Base-by-base conservation (phyloP, 2,888 invertebrate genomes). In the Neuroscelio doddi region DNA sequence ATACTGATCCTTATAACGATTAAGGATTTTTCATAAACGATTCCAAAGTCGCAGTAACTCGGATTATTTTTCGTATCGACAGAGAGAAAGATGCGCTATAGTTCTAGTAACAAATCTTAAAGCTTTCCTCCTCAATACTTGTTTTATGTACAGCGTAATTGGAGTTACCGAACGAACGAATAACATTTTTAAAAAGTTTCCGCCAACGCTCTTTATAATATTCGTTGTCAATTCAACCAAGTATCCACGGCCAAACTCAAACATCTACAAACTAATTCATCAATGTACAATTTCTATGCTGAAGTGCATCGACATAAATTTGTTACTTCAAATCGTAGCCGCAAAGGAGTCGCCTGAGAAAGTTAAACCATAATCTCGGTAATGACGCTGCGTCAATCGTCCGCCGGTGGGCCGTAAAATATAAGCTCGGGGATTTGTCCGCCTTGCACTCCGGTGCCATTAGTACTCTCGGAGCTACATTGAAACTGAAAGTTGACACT, bases 341-440 rank as follows among this genome's bases (percentile, higher is more conserved):
- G 39, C 61, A 59, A 10, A 67, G 41, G 27, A 67, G 41, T 12
- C 30, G 51, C 29, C 42, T 39, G 7, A 51, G 29, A 34, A 49
- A 44, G 39, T 76, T 72, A 74, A 53, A 75, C 72, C 73, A 74
- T 72, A 56, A 77, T 68, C 30, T 72, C 73, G 32, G 69, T 64
- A n/a, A 41, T 64, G 58, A 70, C 69, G 55, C 71, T 76, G 64
- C 75, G 76, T 82, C 79, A 83, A 70, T 82, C 83, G 32, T 83
- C 83, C 56, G 89, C 88, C 29, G 92, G 90, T 14, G 96, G 95
- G 29, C 96, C 96, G 80, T 97, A 97, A 85, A 97, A 97, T 78
- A 97, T 96, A 62, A 97, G 88, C 87, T 98, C 97, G 1, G 97
- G 97, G 80, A 98, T 97, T 86, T 98, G 97, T 34, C 97, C 97